Evolutionary conservation across 1,140 invertebrate species (phyloP).

Genomic region (Vanessa tameamea): DNA sequence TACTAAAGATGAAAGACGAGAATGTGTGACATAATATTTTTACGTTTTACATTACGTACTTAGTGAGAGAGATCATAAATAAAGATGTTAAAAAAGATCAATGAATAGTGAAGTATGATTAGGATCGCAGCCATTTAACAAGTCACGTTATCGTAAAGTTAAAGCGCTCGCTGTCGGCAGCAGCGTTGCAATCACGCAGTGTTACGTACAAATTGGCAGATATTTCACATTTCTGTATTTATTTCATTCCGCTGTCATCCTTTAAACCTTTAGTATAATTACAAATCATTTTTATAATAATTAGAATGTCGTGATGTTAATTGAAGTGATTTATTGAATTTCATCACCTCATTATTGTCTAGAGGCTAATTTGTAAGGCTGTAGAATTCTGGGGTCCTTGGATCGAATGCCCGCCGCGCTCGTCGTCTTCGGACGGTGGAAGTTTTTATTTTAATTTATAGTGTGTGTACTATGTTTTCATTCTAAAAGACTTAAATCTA

Average conservation of each 20-base stretch:
- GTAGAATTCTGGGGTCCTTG: no score
- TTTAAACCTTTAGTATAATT: neutral
- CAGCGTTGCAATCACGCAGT: constrained; percentile 1
- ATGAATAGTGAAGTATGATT: neutral
- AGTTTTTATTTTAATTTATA: no score
- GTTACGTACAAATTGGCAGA: constrained; percentile 6
- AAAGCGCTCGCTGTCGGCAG: neutral
- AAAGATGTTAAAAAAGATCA: neutral
- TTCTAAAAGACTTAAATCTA: no score
- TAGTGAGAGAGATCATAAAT: neutral
- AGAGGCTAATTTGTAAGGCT: no score
- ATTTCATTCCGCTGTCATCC: constrained; percentile 10
- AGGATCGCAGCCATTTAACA: neutral
- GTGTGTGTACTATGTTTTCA: no score
- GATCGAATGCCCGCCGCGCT: no score
- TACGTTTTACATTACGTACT: neutral
- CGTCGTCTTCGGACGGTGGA: no score
- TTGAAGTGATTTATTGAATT: no score
- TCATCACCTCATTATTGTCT: no score
- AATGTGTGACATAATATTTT: neutral
- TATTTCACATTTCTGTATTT: constrained; percentile 18
- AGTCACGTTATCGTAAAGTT: neutral
- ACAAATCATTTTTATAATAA: neutral
- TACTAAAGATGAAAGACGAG: neutral
- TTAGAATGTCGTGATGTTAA: neutral